Evolutionary conservation across 2,113 vertebrate species (phyloP).

Genomic region (Onychorhynchus coronatus): DNA sequence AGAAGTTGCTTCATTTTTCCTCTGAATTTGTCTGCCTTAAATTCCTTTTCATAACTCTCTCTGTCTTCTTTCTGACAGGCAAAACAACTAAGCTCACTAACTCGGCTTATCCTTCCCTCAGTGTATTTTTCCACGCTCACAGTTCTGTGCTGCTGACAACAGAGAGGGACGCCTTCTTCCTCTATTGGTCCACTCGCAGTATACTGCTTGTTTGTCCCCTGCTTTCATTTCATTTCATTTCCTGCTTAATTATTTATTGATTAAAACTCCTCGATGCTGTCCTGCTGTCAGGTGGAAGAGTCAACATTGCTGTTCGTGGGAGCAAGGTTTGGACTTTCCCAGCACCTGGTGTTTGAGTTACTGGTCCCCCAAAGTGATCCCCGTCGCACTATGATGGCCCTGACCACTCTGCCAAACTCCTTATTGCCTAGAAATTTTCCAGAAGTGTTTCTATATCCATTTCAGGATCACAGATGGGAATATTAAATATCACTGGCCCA

Average conservation of each 20-base stretch:
- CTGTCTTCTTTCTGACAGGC: neutral
- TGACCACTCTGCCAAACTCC: neutral
- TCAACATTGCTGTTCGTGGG: fast-evolving
- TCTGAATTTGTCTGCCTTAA: neutral
- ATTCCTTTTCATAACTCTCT: neutral
- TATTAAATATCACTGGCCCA: neutral
- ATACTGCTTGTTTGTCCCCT: neutral
- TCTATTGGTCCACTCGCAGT: neutral
- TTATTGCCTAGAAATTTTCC: neutral
- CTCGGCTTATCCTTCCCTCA: neutral
- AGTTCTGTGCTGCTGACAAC: neutral
- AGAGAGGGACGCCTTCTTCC: neutral
- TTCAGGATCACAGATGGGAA: neutral
- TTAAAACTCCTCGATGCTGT: neutral
- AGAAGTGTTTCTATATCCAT: neutral
- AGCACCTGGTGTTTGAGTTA: fast-evolving
- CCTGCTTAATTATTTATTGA: neutral
- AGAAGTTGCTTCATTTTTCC: neutral
- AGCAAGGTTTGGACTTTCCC: neutral
- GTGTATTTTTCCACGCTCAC: neutral
- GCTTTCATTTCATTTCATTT: neutral
- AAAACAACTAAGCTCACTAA: neutral
- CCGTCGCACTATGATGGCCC: neutral
- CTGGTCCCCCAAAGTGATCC: neutral
- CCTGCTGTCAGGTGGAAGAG: neutral